Evolutionary conservation across 2,113 vertebrate genomes (phyloP), one percentile per base, ranked within the genome.

Genomic region (Menura novaehollandiae): DNA sequence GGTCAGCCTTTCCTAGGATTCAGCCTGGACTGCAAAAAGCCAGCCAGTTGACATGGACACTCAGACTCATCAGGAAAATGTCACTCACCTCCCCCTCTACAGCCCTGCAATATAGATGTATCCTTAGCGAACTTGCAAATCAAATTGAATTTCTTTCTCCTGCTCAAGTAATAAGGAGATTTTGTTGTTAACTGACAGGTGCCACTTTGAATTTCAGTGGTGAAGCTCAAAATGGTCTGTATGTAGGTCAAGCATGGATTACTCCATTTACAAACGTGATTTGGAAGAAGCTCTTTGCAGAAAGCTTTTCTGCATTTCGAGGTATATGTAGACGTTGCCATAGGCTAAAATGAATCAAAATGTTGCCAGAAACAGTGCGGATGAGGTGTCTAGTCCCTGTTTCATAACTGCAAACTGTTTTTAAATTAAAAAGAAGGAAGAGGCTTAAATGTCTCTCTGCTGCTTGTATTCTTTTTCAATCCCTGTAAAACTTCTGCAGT

Each of bases 181-280:
- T 96, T 78, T 90, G 58, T 89, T 85, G 73, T 83, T 88, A 95
- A 96, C 86, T 94, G 93, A 75, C 93, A 95, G 91, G 64, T 94
- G 93, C 74, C 94, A 89, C 82, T 94, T 95, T 85, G 81, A 93
- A 94, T 96, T 94, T 85, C 69, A 63, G 69, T 74, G 37, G 47
- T 88, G 64, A 72, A 91, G 49, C 84, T 94, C 75, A 84, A 52
- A 92, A 81, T 52, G 43, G 12, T 66, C 85, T 86, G 49, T 93
- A 94, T 83, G 64, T 94, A 97, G 91, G 94, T 93, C 93, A 95
- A 91, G 73, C 72, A 86, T 82, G 89, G 91, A 96, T 91, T 93
- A 76, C 51, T 95, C 93, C 35, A 90, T 46, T 93, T 91, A 56
- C 59, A 78, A 83, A 94, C 0, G 15, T 92, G 86, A 82, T 92